Conservation (phyloP, 1,140 invertebrate species). For the Euura lappo region DNA sequence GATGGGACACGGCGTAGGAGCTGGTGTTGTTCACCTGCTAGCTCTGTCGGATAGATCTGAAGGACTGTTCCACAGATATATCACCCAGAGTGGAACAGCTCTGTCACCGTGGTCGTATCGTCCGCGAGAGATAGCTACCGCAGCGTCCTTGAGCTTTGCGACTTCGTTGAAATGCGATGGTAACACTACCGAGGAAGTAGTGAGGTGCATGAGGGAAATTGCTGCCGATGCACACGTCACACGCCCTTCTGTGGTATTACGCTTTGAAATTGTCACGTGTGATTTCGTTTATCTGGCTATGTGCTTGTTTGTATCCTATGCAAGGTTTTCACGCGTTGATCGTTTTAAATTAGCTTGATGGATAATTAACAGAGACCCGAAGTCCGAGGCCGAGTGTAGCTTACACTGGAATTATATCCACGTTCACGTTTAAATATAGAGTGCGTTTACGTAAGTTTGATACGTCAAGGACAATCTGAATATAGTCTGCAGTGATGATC, state of each 20-base stretch:
- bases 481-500: background rate
- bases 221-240: background rate
- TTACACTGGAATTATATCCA: background rate
- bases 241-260: background rate
- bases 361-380: background rate
- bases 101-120: constrained; percentile 41
- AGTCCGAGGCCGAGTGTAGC: background rate
- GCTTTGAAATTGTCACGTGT: background rate
- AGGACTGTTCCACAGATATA: constrained; percentile 63
- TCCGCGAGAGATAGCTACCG: constrained; percentile 20
- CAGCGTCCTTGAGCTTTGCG: constrained; percentile 26
- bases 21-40: constrained; percentile 45
- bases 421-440: background rate
- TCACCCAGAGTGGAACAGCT: constrained; percentile 64
- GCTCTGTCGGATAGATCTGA: constrained; percentile 52
- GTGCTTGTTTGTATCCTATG: too few relatives aligned
- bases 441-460: background rate
- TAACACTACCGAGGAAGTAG: constrained; percentile 29
- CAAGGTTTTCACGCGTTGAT: background rate
- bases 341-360: background rate
- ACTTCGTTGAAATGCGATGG: constrained; percentile 6
- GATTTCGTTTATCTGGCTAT: background rate
- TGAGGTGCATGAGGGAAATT: constrained; percentile 36
- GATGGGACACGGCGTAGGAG: constrained; percentile 58
- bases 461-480: background rate